Evolutionary conservation across 2,113 vertebrate genomes (phyloP).

Genomic region (Chaenogobius annularis): DNA sequence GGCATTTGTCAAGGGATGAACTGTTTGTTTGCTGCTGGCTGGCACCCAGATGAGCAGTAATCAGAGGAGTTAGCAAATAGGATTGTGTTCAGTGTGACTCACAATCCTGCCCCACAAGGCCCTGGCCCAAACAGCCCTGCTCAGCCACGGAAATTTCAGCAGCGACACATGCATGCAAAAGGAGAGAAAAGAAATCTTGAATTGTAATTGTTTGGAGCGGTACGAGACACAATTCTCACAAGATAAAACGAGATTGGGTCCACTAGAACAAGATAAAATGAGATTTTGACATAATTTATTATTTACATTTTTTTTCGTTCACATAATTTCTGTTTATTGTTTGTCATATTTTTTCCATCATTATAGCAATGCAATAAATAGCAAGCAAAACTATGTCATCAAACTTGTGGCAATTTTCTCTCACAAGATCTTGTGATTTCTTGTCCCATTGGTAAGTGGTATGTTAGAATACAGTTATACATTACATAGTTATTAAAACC

Average conservation of each 20-base stretch:
- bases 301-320: too few species aligned
- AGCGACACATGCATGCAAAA: conserved; percentile 30
- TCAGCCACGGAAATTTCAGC: conserved; percentile 41
- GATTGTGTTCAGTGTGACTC: conserved; percentile 70
- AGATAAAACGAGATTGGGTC: too few species aligned
- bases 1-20: conserved; percentile 64
- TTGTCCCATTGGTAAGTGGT: neutral
- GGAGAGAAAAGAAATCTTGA: neutral
- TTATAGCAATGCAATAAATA: too few species aligned
- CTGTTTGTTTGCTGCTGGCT: conserved; percentile 65
- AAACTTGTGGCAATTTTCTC: too few species aligned
- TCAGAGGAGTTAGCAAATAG: conserved; percentile 78
- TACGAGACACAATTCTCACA: too few species aligned
- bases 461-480: neutral
- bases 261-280: too few species aligned
- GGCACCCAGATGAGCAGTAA: conserved; percentile 75
- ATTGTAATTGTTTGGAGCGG: neutral
- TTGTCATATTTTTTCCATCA: too few species aligned
- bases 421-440: too few species aligned
- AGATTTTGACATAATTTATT: too few species aligned
- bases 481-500: neutral
- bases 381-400: too few species aligned
- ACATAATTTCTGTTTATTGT: too few species aligned
- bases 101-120: conserved; percentile 63
- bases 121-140: conserved; percentile 54